These are phyloP conservation scores for Eristalis pertinax DNA, from an alignment of 2,888 invertebrate species.

Conservation along the genomic window DNA sequence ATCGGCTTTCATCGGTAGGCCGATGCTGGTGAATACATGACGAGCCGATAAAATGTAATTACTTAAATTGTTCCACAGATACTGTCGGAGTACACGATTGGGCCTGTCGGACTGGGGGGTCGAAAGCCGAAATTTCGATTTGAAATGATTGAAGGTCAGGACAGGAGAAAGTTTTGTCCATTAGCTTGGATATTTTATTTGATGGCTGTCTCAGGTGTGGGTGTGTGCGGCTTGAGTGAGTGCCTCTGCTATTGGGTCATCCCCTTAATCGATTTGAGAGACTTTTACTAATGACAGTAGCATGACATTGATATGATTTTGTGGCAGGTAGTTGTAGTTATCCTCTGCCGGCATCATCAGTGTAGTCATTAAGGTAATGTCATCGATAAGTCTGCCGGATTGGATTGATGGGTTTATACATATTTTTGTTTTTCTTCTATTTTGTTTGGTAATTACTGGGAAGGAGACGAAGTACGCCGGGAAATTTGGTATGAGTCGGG, in stretches of 20 bases:
- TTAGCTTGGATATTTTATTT: conserved; percentile 47
- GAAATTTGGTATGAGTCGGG: no score
- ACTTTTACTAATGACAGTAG: conserved; percentile 57
- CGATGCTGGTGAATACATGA: conserved; percentile 8
- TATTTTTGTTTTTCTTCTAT: not conserved
- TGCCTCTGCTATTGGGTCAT: conserved; percentile 27
- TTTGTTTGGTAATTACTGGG: conserved; percentile 3
- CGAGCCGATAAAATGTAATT: conserved; percentile 65
- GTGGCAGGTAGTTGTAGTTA: conserved; percentile 9
- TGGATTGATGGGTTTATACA: conserved; percentile 11
- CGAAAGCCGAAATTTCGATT: conserved; percentile 39
- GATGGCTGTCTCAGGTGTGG: conserved; percentile 35
- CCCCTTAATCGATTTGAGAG: conserved; percentile 49
- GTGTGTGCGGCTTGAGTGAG: not conserved
- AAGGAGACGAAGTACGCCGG: not conserved
- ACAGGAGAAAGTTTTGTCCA: conserved; percentile 55
- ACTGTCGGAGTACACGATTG: conserved; percentile 1
- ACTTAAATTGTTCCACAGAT: conserved; percentile 64
- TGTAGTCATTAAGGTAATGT: conserved; percentile 61
- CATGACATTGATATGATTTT: conserved; percentile 65
- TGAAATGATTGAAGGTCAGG: conserved; percentile 62
- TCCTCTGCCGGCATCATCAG: conserved; percentile 18
- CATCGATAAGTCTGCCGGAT: conserved; percentile 24
- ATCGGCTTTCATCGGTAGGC: conserved; percentile 26
- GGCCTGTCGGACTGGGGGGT: not conserved